Evolutionary conservation across 1,140 invertebrate genomes (phyloP), one percentile per base, ranked within the genome.

Genomic region (Muscidifurax raptorellus): DNA sequence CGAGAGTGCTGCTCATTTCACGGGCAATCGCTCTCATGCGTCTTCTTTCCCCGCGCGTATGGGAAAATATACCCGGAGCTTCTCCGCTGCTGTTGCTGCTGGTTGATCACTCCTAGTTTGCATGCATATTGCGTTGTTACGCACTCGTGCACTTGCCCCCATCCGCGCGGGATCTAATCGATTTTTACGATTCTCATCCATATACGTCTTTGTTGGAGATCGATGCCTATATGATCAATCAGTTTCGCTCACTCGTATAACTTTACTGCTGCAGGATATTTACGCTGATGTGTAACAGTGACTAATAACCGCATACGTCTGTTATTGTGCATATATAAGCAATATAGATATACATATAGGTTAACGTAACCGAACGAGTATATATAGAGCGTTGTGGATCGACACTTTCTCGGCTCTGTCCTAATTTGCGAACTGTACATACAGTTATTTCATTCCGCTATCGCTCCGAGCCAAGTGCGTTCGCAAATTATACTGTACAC

Each of bases 1-100:
- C 28, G 27, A 30, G 15, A 9, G 7, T 18, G 22, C 22, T 59
- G 25, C 59, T 79, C 80, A 82, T 82, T 82, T 85, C 67, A 77
- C 67, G 44, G 80, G 28, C 22, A 85, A 85, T 85, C 75, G 80
- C 79, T 59, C 80, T 80, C 82, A 12, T 66, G 66, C 52, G n/a
- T 79, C 40, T 80, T 83, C 71, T 79, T 79, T 44, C 4, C 12
- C 18, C 22, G 22, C 30, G 4, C 40, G 18, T 72, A 25, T 0
- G 30, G 0, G 25, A 2, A 27, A 69, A 69, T 28, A 69, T 28
- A 69, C 66, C 25, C 6, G 7, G 66, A 67, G 7, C 59, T 18
- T 28, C n/a, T 36, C n/a, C 71, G 69, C 72, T 59, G 72, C 22
- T 18, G 27, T n/a, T n/a, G 7, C 32, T 40, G 9, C 3, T 69